Evolutionary conservation across 2,888 invertebrate genomes (phyloP).

Genomic region (Sarcophaga variegata): DNA sequence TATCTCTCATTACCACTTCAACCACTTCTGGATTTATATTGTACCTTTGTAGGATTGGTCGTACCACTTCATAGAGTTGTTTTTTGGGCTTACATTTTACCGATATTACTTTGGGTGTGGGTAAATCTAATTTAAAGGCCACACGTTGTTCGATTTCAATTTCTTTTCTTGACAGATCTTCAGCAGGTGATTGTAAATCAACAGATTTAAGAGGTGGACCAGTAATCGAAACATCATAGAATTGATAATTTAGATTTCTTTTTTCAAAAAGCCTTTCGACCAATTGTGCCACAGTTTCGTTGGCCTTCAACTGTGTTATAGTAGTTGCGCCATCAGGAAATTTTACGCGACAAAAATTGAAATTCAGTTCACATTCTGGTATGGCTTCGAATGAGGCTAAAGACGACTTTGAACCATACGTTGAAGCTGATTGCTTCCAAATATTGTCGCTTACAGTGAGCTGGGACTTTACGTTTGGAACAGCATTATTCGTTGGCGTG

Average conservation of each 20-base stretch:
- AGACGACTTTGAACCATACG: slow-evolving; percentile 81
- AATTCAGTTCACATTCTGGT: slow-evolving; percentile 72
- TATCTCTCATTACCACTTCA: slow-evolving; percentile 79
- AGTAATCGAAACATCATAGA: slow-evolving; percentile 90
- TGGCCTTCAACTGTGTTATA: slow-evolving; percentile 90
- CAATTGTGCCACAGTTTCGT: slow-evolving; percentile 89
- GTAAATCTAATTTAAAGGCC: slow-evolving; percentile 92
- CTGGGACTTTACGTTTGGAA: slow-evolving; percentile 72
- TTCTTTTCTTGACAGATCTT: slow-evolving; percentile 90
- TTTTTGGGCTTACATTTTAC: slow-evolving; percentile 94
- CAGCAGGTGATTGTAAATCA: slow-evolving; percentile 87
- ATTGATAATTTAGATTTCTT: slow-evolving; percentile 89
- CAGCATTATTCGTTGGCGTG: slow-evolving; percentile 22
- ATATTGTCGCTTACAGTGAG: slow-evolving; percentile 40
- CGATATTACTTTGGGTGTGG: slow-evolving; percentile 90
- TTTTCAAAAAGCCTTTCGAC: slow-evolving; percentile 92
- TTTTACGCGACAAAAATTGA: slow-evolving; percentile 89
- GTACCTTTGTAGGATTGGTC: slow-evolving; percentile 92
- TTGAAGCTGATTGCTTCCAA: slow-evolving; percentile 50
- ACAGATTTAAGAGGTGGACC: slow-evolving; percentile 83
- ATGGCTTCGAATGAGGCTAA: slow-evolving; percentile 80
- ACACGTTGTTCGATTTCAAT: slow-evolving; percentile 92
- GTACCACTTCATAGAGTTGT: slow-evolving; percentile 91
- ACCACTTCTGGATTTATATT: slow-evolving; percentile 89
- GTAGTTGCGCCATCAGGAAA: slow-evolving; percentile 96